These are phyloP conservation scores for Taeniopygia guttata DNA, from an alignment of 2,797 vertebrate genomes.

Conservation along the genomic window DNA sequence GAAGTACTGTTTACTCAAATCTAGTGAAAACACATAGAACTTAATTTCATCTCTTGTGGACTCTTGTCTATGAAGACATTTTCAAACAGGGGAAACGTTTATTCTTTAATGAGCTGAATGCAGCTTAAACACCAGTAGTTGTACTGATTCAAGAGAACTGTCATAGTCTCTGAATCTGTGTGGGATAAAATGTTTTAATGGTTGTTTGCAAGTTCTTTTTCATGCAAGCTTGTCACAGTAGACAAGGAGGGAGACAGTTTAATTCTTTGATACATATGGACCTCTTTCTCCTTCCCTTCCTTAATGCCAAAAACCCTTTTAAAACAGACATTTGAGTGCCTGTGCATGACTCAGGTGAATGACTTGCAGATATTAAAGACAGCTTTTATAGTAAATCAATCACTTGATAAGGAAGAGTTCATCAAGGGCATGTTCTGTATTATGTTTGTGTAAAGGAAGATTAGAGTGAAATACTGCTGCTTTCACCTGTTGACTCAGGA, in stretches of 20 bases:
- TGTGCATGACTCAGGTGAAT: constrained; percentile 34
- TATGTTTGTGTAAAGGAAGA: background rate
- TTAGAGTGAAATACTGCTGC: background rate
- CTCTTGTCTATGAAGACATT: background rate
- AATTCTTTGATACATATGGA: background rate
- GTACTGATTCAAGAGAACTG: background rate
- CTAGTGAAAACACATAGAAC: background rate
- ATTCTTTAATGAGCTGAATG: background rate
- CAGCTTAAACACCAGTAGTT: background rate
- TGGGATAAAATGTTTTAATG: constrained; percentile 41
- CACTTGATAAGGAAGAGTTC: background rate
- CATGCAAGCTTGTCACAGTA: background rate
- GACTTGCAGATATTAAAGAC: constrained; percentile 37
- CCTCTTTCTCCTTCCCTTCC: background rate
- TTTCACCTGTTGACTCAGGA: background rate
- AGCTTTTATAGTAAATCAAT: constrained; percentile 44
- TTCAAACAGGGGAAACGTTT: background rate
- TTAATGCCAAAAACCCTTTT: constrained; percentile 31
- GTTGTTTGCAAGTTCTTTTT: constrained; percentile 25
- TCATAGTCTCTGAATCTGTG: background rate
- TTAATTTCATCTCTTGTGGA: background rate
- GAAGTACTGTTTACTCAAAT: background rate
- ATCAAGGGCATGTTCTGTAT: background rate
- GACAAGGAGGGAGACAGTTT: background rate
- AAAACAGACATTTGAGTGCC: constrained; percentile 13